Evolutionary conservation across 1,140 invertebrate genomes (phyloP), one percentile per base, ranked within the genome.

Genomic region (Cecropterus lyciades): DNA sequence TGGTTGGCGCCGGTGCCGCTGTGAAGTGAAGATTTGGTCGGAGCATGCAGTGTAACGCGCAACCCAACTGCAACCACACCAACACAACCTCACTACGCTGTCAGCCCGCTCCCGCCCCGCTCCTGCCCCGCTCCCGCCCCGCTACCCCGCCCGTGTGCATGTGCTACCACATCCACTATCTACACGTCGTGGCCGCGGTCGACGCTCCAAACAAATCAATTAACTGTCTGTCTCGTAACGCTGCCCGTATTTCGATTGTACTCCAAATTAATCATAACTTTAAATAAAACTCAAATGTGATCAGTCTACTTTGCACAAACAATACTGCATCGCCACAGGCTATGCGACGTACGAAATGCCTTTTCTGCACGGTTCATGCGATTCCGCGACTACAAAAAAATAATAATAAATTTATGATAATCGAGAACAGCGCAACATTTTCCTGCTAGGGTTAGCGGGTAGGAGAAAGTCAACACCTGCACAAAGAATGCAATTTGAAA

Each of bases 1-100:
- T 89, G 79, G 85, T 85, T 80, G 84, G 80, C 85, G 86, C 84
- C 80, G 89, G 87, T 80, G 87, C 85, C 89, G 87, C 83, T 85
- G 89, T 85, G 85, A 79, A 85, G 89, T 89, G 89, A 78, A 85
- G 89, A 83, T 89, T 89, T 89, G 87, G 85, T 87, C 89, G 89
- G 89, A 87, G 89, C 89, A 89, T 89, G 89, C 89, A 91, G 89
- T 89, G 89, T 89, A 89, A 91, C 87, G 89, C 89, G 89, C 86
- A 91, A 91, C 85, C 89, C 89, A 86, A 91, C 89, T 91, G 89
- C 89, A 91, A 91, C 89, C 89, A 91, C 86, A 86, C 84, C 84
- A 87, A 84, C 79, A 87, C 85, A 87, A 89, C 84, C 87, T 88
- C 82, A 87, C 86, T 87, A 84, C 81, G 65, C 69, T 65, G 49